phyloP scores from a whole-genome alignment of 2,888 invertebrate genomes.

The Neelides folsomi region DNA sequence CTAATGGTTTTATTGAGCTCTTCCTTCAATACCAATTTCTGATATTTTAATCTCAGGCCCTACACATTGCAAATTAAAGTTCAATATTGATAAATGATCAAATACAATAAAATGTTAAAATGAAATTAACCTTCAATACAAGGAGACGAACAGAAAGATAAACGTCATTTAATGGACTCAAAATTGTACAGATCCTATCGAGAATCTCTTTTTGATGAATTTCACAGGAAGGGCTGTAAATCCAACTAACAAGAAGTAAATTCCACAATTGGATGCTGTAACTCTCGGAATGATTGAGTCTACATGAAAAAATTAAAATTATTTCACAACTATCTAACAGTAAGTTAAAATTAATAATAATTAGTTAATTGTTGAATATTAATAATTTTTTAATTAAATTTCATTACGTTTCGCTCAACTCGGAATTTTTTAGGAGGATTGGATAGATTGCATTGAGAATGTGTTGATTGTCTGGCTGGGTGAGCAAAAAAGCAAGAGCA shows the following conservation, averaged over 20 bases:
- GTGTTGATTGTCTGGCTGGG: conserved; percentile 18
- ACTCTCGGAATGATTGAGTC: conserved; percentile 24
- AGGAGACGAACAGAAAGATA: conserved; percentile 27
- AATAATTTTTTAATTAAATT: background rate
- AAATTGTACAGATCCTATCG: conserved; percentile 28
- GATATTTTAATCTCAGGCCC: too few relatives aligned
- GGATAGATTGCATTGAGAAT: conserved; percentile 22
- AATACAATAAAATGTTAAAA: background rate
- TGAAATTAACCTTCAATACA: conserved; percentile 22
- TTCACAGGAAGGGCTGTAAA: conserved; percentile 23
- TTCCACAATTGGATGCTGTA: conserved; percentile 26
- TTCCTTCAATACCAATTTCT: conserved; percentile 35
- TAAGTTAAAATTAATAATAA: too few relatives aligned
- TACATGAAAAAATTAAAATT: conserved; percentile 2
- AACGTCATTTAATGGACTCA: conserved; percentile 31
- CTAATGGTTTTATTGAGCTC: conserved; percentile 50
- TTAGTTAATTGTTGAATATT: too few relatives aligned
- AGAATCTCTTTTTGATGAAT: conserved; percentile 27
- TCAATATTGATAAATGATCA: too few relatives aligned
- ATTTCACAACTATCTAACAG: too few relatives aligned
- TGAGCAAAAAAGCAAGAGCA: conserved; percentile 22
- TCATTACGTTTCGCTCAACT: conserved; percentile 27
- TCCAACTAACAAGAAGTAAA: conserved; percentile 27
- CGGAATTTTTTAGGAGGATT: conserved; percentile 21
- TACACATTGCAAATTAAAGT: too few relatives aligned